Base-by-base conservation (phyloP, 1,140 invertebrate genomes). In the Cydia strobilella region DNA sequence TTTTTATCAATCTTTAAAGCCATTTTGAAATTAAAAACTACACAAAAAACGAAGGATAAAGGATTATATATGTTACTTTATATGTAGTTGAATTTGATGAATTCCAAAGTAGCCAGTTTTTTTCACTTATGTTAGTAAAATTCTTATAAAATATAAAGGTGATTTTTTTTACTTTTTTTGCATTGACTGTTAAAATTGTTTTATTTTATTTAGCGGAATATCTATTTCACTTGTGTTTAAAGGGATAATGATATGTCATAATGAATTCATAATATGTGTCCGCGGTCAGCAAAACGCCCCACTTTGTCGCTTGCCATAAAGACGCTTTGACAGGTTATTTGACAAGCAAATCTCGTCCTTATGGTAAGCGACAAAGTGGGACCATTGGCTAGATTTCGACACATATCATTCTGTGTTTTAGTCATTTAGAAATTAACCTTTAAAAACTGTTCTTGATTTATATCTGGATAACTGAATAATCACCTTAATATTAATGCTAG, bases 81-180 rank as follows among this genome's bases (percentile, higher is more conserved):
- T 54, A 7, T 20, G n/a, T 7, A 1, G 15, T 18, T 54, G 15
- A 54, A 18, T 18, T 54, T 54, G 7, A 54, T 18, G 20, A 54
- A 54, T 54, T 54, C n/a, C 51, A 20, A 54, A 54, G 51, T 54
- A 54, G n/a, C 12, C 45, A 48, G n/a, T 54, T 54, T 54, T 51
- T 45, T 15, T 45, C 1, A 18, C 48, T 51, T 51, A 15, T n/a
- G n/a, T 18, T 54, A 54, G 51, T 54, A 54, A 18, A 20, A 54
- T 54, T 54, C n/a, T 54, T 54, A 18, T 54, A 13, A 54, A 18
- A 54, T 18, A 15, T 54, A 20, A 18, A 20, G 51, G 51, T 54
- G 51, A 18, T 54, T 54, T 48, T 48, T n/a, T 48, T 1, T 48
- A 15, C 45, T 48, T 48, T 10, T 48, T 7, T 42, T 48, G 12